Percentiles rank a stretch among this genome's conserved stretches.
These are phyloP conservation scores for Numida meleagris DNA, from an alignment of 2,113 vertebrate genomes.

Conservation along the genomic window DNA sequence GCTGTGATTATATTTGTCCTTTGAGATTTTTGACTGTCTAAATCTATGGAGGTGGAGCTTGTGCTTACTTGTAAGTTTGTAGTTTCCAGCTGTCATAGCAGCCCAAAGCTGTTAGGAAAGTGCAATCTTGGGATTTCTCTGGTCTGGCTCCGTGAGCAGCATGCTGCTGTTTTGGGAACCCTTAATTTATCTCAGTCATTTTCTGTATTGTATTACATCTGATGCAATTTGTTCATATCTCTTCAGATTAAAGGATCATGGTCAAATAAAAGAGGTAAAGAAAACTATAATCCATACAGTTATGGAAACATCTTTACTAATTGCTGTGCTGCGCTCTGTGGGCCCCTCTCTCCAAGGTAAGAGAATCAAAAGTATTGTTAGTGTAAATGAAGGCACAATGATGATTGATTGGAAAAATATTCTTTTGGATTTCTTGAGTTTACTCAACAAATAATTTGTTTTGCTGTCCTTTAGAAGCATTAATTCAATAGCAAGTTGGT, in stretches of 20 bases:
- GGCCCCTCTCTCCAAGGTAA: constrained; percentile 95
- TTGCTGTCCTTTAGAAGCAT: neutral
- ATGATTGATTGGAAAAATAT: neutral
- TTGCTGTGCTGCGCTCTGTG: constrained; percentile 96
- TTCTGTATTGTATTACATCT: neutral
- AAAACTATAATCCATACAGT: constrained; percentile 98
- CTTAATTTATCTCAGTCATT: neutral
- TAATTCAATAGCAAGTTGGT: neutral
- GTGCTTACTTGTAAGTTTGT: neutral
- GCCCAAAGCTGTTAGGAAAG: neutral
- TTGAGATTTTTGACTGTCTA: neutral
- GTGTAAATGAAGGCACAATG: neutral
- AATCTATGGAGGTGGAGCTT: neutral
- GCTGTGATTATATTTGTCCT: neutral
- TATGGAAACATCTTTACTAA: constrained; percentile 95
- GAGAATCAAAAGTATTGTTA: neutral
- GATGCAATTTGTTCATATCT: constrained; percentile 39
- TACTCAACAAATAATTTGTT: neutral
- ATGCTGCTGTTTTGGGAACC: neutral
- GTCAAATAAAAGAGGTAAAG: constrained; percentile 98
- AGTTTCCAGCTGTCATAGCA: neutral
- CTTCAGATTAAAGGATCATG: constrained; percentile 97
- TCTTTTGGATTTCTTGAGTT: neutral
- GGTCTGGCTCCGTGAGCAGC: neutral
- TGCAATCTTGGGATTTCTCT: neutral